These are phyloP conservation scores for Harpalus rufipes DNA, from an alignment of 2,888 invertebrate species.

Conservation along the genomic window DNA sequence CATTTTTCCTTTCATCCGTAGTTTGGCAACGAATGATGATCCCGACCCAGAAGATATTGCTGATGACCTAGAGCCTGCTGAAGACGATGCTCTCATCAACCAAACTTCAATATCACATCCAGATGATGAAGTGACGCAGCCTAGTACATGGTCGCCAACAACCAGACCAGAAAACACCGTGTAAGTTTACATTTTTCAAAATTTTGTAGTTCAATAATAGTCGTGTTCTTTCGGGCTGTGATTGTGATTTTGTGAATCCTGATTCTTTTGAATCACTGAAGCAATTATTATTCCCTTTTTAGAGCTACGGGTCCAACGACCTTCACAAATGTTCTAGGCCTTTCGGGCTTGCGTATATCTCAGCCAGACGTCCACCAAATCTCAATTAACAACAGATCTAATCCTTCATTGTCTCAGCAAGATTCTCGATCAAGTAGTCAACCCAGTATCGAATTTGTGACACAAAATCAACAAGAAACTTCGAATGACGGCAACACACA, in stretches of 20 bases:
- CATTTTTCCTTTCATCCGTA: not conserved
- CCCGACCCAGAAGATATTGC: constrained; percentile 10
- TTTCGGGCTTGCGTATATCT: not conserved
- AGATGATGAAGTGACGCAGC: constrained; percentile 51
- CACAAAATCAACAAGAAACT: not conserved
- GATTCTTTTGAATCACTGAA: too few species aligned
- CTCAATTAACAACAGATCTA: not conserved
- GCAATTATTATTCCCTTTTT: not conserved
- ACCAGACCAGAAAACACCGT: not conserved
- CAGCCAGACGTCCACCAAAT: not conserved
- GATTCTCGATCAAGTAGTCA: not conserved
- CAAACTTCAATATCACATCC: constrained; percentile 24
- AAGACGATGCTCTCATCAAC: constrained; percentile 33
- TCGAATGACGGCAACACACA: not conserved
- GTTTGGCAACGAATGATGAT: not conserved
- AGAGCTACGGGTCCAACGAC: not conserved
- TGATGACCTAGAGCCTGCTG: constrained; percentile 17
- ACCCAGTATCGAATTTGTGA: not conserved
- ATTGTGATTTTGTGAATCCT: too few species aligned
- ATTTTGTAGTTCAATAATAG: too few species aligned
- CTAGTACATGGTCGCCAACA: constrained; percentile 35
- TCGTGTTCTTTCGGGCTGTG: too few species aligned
- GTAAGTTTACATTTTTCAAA: too few species aligned
- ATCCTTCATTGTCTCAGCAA: not conserved
- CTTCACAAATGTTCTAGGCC: not conserved